Evolutionary conservation across 2,113 vertebrate genomes (phyloP), one percentile per base, ranked within the genome.

Genomic region (Uria lomvia): DNA sequence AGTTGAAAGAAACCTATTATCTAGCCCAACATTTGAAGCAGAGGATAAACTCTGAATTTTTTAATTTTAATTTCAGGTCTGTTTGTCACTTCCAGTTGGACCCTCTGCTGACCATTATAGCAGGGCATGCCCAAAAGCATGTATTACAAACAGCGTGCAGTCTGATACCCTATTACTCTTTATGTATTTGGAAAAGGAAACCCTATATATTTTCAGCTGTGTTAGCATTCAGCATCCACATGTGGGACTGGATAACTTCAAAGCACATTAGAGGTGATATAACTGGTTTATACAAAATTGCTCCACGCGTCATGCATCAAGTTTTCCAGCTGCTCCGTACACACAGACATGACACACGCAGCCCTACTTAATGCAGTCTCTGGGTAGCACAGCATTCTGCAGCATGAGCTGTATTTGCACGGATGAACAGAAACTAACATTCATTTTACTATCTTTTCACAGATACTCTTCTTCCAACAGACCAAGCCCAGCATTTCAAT

Each of bases 331-430:
- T n/a, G 36, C n/a, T 74, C 29, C 0, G 0, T 34, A 60, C 23
- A 49, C 26, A n/a, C 38, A 45, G 59, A 38, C 38, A 29, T 0
- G 22, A 19, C 19, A 8, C 18, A 15, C 0, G 0, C 62, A 47
- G 76, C 52, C 52, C 58, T 55, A 5, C 40, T 29, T 36, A 36
- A 21, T 8, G 26, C n/a, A 29, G 45, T 24, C 20, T 11, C 40
- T 59, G 63, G 22, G 45, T 24, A 82, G n/a, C 23, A 6, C 45
- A 52, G 34, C 60, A 8, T 62, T 50, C 43, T 55, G 63, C 60
- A 30, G 27, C 5, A 19, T 23, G 43, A 17, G 23, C 26, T 38
- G 20, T n/a, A 32, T 55, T 62, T 74, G 62, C 36, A 42, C 49
- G 63, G 80, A 32, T 36, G 18, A 67, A 56, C 47, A 56, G 55